A percentile compares a stretch with the other conserved stretches of the same genome.
These are phyloP conservation scores for Eubasilissa regina DNA, from an alignment of 1,140 invertebrate species.

Conservation along the genomic window DNA sequence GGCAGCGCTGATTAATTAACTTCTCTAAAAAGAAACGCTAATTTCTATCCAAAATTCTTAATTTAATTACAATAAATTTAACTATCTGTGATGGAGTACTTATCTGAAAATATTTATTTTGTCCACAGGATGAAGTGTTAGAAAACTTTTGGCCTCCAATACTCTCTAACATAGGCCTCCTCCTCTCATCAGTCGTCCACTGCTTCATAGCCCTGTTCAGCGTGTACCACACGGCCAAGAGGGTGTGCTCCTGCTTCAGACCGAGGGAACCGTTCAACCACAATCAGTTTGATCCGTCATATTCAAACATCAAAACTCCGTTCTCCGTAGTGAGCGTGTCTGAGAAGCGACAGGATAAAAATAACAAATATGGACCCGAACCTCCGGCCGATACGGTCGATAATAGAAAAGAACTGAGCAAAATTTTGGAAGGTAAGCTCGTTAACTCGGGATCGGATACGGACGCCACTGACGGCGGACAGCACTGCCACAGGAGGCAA, in stretches of 20 bases:
- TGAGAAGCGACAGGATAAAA: conserved; percentile 61
- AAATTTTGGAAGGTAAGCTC: conserved; percentile 67
- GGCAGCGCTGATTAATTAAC: no score
- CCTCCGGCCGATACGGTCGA: conserved; percentile 63
- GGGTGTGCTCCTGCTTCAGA: conserved; percentile 73
- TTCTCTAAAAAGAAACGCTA: no score
- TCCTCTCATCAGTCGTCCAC: conserved; percentile 71
- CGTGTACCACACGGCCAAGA: conserved; percentile 72
- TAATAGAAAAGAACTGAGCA: conserved; percentile 65
- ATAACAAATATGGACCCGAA: conserved; percentile 63
- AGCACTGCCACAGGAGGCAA: background rate
- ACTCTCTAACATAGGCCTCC: conserved; percentile 72
- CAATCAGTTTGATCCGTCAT: conserved; percentile 69
- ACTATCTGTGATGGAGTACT: no score
- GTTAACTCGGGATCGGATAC: conserved; percentile 57
- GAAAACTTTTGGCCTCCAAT: conserved; percentile 70
- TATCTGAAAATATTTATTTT: conserved; percentile 39
- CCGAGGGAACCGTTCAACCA: conserved; percentile 69
- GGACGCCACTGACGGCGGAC: conserved; percentile 49
- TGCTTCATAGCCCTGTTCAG: conserved; percentile 72
- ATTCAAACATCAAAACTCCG: conserved; percentile 63
- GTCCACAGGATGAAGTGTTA: conserved; percentile 47
- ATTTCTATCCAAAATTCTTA: no score
- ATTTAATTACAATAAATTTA: no score
- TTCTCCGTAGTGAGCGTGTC: conserved; percentile 66